Evolutionary conservation across 2,797 vertebrate species (phyloP).

Genomic region (Centroberyx gerrardi): DNA sequence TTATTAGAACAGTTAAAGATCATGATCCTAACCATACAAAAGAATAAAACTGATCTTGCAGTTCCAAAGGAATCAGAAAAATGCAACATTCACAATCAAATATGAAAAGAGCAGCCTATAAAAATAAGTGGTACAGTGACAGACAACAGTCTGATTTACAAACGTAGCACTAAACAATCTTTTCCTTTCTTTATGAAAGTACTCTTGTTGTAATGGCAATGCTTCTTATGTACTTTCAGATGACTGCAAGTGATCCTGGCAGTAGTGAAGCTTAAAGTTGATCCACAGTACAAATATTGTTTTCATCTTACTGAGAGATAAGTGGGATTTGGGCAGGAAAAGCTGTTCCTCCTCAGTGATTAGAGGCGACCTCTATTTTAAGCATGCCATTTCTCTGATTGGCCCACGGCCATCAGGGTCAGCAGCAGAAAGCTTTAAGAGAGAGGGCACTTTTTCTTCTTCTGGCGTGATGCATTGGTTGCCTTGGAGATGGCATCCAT

Average conservation of each 20-base stretch:
- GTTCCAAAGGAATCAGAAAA: slow-evolving; percentile 34
- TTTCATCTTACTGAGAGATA: slow-evolving; percentile 9
- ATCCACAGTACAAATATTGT: slow-evolving; percentile 26
- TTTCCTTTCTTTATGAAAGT: slow-evolving; percentile 24
- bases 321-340: slow-evolving; percentile 8
- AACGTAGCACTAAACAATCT: slow-evolving; percentile 27
- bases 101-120: slow-evolving; percentile 41
- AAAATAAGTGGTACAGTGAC: slow-evolving; percentile 61
- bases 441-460: slow-evolving; percentile 77
- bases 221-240: slow-evolving; percentile 30
- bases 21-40: slow-evolving; percentile 45
- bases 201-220: slow-evolving; percentile 20
- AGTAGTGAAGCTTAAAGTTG: slow-evolving; percentile 44
- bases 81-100: slow-evolving; percentile 38
- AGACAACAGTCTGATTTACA: slow-evolving; percentile 41
- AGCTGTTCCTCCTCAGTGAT: slow-evolving; percentile 29
- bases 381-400: slow-evolving; percentile 4
- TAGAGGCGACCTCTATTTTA: slow-evolving; percentile 13
- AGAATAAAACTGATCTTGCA: slow-evolving; percentile 31
- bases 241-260: slow-evolving; percentile 27
- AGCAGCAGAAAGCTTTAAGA: slow-evolving; percentile 46
- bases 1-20: slow-evolving; percentile 57
- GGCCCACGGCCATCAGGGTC: slow-evolving; percentile 7
- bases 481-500: slow-evolving; percentile 70
- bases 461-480: slow-evolving; percentile 27